Percentiles rank a stretch among this genome's conserved stretches.
These are phyloP conservation scores for Eustalomyia histrio DNA, from an alignment of 2,888 invertebrate species.

Conservation along the genomic window DNA sequence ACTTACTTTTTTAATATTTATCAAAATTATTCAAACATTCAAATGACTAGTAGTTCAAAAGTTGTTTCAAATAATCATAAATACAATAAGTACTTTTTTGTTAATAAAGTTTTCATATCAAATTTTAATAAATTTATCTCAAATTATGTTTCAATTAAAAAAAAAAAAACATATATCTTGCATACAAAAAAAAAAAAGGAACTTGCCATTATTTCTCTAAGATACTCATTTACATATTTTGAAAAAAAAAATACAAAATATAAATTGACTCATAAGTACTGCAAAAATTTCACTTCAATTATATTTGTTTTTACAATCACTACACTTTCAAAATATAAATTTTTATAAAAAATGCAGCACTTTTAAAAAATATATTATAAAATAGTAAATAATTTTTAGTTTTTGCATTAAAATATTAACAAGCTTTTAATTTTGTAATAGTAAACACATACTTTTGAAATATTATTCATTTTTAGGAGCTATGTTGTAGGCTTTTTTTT, in stretches of 20 bases:
- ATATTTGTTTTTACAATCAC: not conserved
- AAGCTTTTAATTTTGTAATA: too few species aligned
- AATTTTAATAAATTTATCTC: not conserved
- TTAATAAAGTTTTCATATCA: not conserved
- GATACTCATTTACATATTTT: conserved; percentile 35
- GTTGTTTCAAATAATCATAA: too few species aligned
- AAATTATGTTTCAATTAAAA: conserved; percentile 2
- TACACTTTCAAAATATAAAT: not conserved
- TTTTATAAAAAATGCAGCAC: not conserved
- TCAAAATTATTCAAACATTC: too few species aligned
- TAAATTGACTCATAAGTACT: not conserved
- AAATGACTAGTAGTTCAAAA: too few species aligned
- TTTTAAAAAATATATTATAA: not conserved
- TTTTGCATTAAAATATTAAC: not conserved
- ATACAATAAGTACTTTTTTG: too few species aligned
- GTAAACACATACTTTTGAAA: too few species aligned
- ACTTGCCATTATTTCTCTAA: conserved; percentile 47
- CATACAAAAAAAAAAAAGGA: conserved; percentile 44
- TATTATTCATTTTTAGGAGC: too few species aligned
- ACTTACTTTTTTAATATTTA: too few species aligned
- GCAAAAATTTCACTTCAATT: not conserved
- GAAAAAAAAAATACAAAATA: conserved; percentile 8
- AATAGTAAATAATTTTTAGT: not conserved
- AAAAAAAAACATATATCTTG: conserved; percentile 20
- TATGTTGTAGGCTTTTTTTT: too few species aligned